Evolutionary conservation across 2,113 vertebrate genomes (phyloP).

Genomic region (Sylvicapra grimmia): DNA sequence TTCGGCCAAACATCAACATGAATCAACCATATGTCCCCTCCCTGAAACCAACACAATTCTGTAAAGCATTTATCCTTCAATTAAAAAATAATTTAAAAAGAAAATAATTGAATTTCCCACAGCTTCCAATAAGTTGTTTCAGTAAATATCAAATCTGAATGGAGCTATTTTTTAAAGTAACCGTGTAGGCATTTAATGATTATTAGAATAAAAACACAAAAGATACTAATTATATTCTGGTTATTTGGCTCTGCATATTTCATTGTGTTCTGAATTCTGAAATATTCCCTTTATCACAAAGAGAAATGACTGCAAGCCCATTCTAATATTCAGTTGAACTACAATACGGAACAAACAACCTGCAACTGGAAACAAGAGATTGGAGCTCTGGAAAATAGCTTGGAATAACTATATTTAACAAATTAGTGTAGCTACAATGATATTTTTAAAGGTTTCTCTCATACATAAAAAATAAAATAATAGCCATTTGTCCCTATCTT

Average conservation of each 20-base stretch:
- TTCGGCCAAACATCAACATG: neutral
- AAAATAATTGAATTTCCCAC: neutral
- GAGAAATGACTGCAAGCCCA: conserved; percentile 14
- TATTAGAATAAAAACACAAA: conserved; percentile 35
- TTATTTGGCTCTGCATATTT: conserved; percentile 1
- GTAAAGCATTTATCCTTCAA: neutral
- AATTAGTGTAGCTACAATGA: conserved; percentile 41
- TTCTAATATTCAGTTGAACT: neutral
- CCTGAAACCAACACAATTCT: neutral
- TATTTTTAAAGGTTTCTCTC: neutral
- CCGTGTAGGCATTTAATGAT: neutral
- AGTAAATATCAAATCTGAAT: neutral
- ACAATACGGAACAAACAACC: neutral
- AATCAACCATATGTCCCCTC: neutral
- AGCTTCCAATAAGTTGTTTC: conserved; percentile 4
- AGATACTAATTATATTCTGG: conserved; percentile 9
- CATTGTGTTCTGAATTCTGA: neutral
- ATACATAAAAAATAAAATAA: conserved; percentile 29
- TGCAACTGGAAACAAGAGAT: neutral
- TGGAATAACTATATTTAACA: conserved; percentile 33
- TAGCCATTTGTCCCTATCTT: neutral
- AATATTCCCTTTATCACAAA: conserved; percentile 30
- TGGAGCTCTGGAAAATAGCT: neutral
- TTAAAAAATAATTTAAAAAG: neutral
- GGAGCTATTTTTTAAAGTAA: neutral